A percentile compares a stretch with the other conserved stretches of the same genome.
Evolutionary conservation across 2,888 invertebrate species (phyloP).

Genomic region (Cosmopolites sordidus): DNA sequence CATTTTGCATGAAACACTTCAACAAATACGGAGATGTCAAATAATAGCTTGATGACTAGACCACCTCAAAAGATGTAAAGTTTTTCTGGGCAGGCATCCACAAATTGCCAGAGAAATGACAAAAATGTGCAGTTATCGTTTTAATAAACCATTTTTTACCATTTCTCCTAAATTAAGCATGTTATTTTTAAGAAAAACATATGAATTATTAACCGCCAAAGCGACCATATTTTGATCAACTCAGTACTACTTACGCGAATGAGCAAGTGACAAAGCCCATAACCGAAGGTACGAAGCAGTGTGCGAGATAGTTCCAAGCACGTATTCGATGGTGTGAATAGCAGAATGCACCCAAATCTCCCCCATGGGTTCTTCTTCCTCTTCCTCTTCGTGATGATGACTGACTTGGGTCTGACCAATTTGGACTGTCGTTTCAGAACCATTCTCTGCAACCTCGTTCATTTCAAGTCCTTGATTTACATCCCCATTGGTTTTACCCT

Average conservation of each 20-base stretch:
- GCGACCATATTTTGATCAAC: no score
- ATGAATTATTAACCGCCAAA: no score
- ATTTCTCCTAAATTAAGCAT: no score
- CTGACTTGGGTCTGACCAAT: conserved; percentile 31
- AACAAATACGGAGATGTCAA: no score
- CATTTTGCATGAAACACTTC: no score
- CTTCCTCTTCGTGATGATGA: conserved; percentile 50
- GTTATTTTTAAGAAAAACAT: no score
- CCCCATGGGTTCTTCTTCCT: conserved; percentile 62
- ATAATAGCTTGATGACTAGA: no score
- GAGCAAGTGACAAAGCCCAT: conserved; percentile 95
- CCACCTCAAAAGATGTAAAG: no score
- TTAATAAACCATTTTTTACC: no score
- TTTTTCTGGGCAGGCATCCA: no score
- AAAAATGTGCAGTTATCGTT: no score
- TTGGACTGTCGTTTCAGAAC: conserved; percentile 23
- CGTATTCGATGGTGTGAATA: conserved; percentile 96
- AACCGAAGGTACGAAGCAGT: conserved; percentile 94
- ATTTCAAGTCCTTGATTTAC: conserved; percentile 66
- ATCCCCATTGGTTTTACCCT: conserved; percentile 54
- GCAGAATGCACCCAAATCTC: conserved; percentile 91
- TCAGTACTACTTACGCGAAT: conserved; percentile 89
- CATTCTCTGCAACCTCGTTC: conserved; percentile 47
- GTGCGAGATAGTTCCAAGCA: conserved; percentile 92
- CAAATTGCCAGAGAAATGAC: no score